Conservation (phyloP, 2,888 invertebrate genomes). For the Volucella bombylans region DNA sequence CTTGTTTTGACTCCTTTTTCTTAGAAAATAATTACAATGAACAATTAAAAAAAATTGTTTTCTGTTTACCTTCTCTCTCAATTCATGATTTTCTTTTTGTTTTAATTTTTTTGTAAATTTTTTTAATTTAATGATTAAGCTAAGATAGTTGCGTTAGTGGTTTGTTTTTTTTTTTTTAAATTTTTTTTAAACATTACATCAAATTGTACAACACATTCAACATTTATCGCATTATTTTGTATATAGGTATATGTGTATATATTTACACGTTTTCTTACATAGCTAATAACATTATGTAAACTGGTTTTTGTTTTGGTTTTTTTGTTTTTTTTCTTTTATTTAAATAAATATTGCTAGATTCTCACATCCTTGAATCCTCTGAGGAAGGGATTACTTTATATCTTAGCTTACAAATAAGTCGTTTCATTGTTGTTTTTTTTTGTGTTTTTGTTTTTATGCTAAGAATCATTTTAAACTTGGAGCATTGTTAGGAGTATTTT, state of each 20-base stretch:
- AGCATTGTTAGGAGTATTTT: conserved; percentile 19
- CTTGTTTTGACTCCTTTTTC: conserved; percentile 47
- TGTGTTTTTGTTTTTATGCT: conserved; percentile 5
- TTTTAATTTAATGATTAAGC: conserved; percentile 24
- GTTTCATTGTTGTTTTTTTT: conserved; percentile 6
- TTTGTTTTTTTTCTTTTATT: conserved; percentile 7
- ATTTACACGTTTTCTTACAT: conserved; percentile 71
- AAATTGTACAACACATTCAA: conserved; percentile 69
- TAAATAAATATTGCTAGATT: conserved; percentile 72
- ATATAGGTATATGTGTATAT: conserved; percentile 69
- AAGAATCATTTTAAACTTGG: conserved; percentile 5
- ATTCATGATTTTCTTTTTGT: not conserved
- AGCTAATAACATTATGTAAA: conserved; percentile 72
- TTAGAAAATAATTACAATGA: conserved; percentile 56
- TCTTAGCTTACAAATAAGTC: conserved; percentile 22
- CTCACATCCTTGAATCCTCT: conserved; percentile 62
- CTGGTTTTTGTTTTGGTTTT: not conserved
- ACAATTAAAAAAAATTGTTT: conserved; percentile 19
- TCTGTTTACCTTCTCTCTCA: conserved; percentile 36
- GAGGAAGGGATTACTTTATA: conserved; percentile 41
- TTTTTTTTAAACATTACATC: conserved; percentile 49
- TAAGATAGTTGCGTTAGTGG: conserved; percentile 45
- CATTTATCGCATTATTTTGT: conserved; percentile 68
- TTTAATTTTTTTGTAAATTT: too few relatives aligned
- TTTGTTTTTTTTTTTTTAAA: conserved; percentile 16